Conservation (phyloP, 2,888 invertebrate genomes). For the Uloborus plumipes region DNA sequence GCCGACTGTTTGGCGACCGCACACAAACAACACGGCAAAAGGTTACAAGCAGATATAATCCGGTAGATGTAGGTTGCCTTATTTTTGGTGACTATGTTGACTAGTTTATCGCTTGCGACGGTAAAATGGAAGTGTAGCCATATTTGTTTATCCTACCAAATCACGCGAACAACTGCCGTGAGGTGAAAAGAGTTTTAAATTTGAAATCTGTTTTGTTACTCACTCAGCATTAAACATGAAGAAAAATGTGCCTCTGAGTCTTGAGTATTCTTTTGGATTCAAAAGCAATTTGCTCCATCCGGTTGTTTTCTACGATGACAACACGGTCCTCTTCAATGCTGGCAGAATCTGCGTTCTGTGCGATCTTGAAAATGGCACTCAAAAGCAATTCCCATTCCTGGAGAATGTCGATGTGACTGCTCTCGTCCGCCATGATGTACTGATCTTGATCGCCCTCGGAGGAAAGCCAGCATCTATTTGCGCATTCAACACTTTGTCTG, state of each 20-base stretch:
- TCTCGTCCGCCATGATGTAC: background rate
- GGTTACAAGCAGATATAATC: too few species aligned
- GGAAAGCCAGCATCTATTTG: constrained; percentile 18
- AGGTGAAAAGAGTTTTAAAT: background rate
- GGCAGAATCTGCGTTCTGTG: constrained; percentile 32
- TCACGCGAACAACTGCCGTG: too few species aligned
- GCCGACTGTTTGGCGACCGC: too few species aligned
- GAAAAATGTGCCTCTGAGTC: constrained; percentile 18
- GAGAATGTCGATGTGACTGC: constrained; percentile 31
- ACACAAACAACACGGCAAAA: too few species aligned
- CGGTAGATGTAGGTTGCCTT: too few species aligned
- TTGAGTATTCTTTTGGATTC: constrained; percentile 30
- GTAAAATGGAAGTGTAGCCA: too few species aligned
- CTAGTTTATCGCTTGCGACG: too few species aligned
- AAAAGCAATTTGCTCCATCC: constrained; percentile 2
- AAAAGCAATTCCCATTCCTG: constrained; percentile 13
- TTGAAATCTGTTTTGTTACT: background rate
- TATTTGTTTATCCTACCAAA: too few species aligned
- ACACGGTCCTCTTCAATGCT: constrained; percentile 13
- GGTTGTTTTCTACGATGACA: constrained; percentile 40
- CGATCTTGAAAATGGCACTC: constrained; percentile 19
- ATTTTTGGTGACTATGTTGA: too few species aligned
- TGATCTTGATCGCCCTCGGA: constrained; percentile 10
- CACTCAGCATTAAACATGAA: background rate
- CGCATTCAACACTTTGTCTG: constrained; percentile 28